Percentiles rank a stretch among this genome's conserved stretches.
Conservation (phyloP, 2,797 vertebrate species). For the Rhinogobio ventralis region DNA sequence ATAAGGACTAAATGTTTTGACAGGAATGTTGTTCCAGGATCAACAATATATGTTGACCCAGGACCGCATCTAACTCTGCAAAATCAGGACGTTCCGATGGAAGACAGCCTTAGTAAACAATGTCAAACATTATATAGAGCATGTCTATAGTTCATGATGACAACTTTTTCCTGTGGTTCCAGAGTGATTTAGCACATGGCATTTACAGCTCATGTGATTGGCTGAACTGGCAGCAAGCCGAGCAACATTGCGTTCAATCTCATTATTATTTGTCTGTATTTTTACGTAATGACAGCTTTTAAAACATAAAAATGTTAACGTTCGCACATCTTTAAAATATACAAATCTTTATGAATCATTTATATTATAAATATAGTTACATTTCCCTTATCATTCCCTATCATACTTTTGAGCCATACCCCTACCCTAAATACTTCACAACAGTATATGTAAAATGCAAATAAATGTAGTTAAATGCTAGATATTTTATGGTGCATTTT, state of each 20-base stretch:
- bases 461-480: not conserved
- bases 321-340: not conserved
- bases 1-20: too few relatives aligned
- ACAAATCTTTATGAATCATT: too few relatives aligned
- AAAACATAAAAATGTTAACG: not conserved
- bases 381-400: too few relatives aligned
- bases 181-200: not conserved
- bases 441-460: not conserved
- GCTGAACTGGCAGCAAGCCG: not conserved
- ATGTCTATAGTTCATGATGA: not conserved
- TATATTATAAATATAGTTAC: too few relatives aligned
- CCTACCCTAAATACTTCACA: not conserved
- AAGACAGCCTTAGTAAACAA: not conserved
- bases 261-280: not conserved
- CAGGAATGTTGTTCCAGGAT: too few relatives aligned
- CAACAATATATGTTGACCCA: too few relatives aligned
- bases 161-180: not conserved
- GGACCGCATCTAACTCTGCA: not conserved
- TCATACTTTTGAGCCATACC: not conserved
- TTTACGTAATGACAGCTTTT: not conserved
- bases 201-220: not conserved
- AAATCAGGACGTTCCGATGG: not conserved
- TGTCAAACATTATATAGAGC: not conserved
- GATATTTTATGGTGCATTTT: not conserved
- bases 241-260: not conserved